Evolutionary conservation across 1,140 invertebrate species (phyloP).

Genomic region (Acarapis woodi): DNA sequence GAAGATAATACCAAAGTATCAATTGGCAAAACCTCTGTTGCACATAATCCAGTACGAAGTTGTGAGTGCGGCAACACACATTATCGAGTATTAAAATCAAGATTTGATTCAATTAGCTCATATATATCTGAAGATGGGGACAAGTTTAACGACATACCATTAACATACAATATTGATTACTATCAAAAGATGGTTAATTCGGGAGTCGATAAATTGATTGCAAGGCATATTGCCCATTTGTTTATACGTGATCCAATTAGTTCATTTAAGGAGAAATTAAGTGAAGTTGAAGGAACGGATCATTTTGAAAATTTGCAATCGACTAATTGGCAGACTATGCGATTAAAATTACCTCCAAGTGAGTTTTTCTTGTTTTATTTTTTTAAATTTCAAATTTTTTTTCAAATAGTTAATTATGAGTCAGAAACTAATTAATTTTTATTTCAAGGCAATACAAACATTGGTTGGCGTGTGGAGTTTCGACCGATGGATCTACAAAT

Average conservation of each 20-base stretch:
- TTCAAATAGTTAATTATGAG: too few relatives aligned
- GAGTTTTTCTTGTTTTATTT: too few relatives aligned
- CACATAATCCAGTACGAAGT: slow-evolving; percentile 23
- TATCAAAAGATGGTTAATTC: slow-evolving; percentile 48
- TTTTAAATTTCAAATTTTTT: too few relatives aligned
- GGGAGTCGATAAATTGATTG: slow-evolving; percentile 59
- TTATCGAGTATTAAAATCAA: slow-evolving; percentile 72
- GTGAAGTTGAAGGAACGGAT: slow-evolving; percentile 76
- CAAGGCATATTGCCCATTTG: slow-evolving; percentile 75
- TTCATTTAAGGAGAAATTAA: slow-evolving; percentile 75
- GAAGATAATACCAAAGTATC: too few relatives aligned
- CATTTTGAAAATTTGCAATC: slow-evolving; percentile 99
- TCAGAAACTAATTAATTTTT: too few relatives aligned
- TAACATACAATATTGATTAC: slow-evolving; percentile 55
- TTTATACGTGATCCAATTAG: slow-evolving; percentile 93
- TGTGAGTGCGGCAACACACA: too few relatives aligned
- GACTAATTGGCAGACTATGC: slow-evolving; percentile 99
- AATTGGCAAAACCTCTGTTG: too few relatives aligned
- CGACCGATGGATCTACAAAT: slow-evolving; percentile 92
- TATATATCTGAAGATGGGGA: slow-evolving; percentile 66
- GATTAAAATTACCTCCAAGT: slow-evolving; percentile 89
- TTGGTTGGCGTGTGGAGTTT: slow-evolving; percentile 98
- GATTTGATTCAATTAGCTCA: slow-evolving; percentile 91
- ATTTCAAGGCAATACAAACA: slow-evolving; percentile 63
- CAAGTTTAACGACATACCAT: slow-evolving; percentile 64